Conservation (phyloP, 2,888 invertebrate genomes). For the Polia nebulosa region DNA sequence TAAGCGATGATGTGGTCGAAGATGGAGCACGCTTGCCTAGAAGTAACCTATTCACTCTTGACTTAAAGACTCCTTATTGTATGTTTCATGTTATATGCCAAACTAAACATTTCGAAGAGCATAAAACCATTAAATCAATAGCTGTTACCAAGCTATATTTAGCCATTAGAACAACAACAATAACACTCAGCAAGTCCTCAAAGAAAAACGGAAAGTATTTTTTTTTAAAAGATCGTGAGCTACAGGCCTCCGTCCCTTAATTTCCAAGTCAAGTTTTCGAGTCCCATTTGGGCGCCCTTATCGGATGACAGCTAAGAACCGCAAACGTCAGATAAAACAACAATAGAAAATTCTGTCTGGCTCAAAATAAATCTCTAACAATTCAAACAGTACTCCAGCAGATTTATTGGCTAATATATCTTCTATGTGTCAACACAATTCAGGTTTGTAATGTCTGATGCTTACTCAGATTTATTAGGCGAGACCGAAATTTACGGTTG, state of each 20-base stretch:
- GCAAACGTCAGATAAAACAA: conserved; percentile 34
- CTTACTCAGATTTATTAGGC: conserved; percentile 51
- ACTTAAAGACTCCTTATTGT: too few relatives aligned
- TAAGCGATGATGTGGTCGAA: too few relatives aligned
- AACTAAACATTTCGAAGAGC: too few relatives aligned
- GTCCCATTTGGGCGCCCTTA: conserved; percentile 49
- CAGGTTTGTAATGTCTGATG: conserved; percentile 55
- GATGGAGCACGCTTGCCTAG: too few relatives aligned
- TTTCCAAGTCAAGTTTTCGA: conserved; percentile 39
- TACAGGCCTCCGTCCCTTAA: conserved; percentile 3
- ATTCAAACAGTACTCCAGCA: conserved; percentile 40
- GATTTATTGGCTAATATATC: conserved; percentile 60
- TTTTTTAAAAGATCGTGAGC: conserved; percentile 9
- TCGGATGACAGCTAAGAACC: conserved; percentile 45
- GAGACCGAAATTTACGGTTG: conserved; percentile 41
- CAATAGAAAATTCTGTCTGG: conserved; percentile 43
- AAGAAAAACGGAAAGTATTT: conserved; percentile 1
- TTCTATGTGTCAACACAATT: conserved; percentile 55
- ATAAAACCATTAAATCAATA: background rate
- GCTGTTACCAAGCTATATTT: background rate
- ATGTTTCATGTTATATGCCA: too few relatives aligned
- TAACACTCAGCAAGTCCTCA: background rate
- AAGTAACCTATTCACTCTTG: too few relatives aligned
- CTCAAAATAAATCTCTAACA: conserved; percentile 54
- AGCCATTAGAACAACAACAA: background rate